Conservation (phyloP, 2,797 vertebrate species). For the Orientallactaga sibirica region DNA sequence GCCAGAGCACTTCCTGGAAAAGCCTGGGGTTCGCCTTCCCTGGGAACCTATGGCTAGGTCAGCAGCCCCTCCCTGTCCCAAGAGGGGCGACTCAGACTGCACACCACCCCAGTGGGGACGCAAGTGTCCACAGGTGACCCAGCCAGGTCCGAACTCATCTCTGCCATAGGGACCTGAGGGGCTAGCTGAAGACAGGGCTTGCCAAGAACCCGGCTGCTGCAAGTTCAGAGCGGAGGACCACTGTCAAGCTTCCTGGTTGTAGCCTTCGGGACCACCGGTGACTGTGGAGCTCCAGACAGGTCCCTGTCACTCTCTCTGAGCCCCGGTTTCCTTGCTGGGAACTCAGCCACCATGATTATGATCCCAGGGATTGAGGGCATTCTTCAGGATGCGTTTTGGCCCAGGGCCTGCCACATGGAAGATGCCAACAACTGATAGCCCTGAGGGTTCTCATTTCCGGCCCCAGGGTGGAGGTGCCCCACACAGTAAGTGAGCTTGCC, state of each 20-base stretch:
- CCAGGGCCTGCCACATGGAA: neutral
- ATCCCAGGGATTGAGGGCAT: neutral
- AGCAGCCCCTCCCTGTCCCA: neutral
- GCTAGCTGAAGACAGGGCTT: neutral
- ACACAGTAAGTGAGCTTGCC: neutral
- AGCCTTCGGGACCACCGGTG: neutral
- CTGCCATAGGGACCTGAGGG: neutral
- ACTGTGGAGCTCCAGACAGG: neutral
- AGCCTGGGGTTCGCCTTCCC: neutral
- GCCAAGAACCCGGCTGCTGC: neutral
- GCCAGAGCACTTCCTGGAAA: slow-evolving; percentile 36
- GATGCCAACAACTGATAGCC: slow-evolving; percentile 4
- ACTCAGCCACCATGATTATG: neutral
- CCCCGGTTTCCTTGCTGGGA: neutral
- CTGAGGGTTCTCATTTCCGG: neutral
- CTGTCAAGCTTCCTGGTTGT: neutral
- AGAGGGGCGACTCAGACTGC: neutral
- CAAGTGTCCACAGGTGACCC: neutral
- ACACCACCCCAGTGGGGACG: neutral
- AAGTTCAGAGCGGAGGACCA: neutral
- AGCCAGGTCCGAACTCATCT: neutral
- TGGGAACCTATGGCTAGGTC: neutral
- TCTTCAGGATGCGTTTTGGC: neutral
- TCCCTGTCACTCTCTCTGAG: neutral
- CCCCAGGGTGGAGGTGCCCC: neutral